These are phyloP conservation scores for Ceratosolen fusciceps DNA, from an alignment of 1,140 invertebrate species.

Conservation along the genomic window DNA sequence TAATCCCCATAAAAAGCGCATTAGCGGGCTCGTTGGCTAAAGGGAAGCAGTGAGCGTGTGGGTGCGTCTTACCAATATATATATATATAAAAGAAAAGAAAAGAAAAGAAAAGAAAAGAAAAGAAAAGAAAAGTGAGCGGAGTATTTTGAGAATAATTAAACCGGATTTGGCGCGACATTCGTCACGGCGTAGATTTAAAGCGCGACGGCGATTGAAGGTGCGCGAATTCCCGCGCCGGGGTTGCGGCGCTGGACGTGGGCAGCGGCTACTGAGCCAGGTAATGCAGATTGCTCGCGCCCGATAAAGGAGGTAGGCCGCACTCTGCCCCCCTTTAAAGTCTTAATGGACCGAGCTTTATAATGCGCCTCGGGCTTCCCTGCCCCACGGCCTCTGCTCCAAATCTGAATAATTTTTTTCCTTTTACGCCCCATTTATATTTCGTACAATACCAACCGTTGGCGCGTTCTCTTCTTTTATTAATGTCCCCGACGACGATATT, in stretches of 20 bases:
- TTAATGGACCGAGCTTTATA: constrained; percentile 40
- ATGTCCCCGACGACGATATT: no score
- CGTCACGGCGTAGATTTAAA: constrained; percentile 19
- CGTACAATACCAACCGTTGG: no score
- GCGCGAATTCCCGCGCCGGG: background rate
- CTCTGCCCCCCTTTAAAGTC: constrained; percentile 26
- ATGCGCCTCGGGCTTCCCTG: background rate
- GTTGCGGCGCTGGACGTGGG: background rate
- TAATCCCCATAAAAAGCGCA: no score
- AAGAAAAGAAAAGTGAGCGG: background rate
- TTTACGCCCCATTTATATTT: no score
- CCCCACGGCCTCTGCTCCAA: background rate
- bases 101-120: background rate
- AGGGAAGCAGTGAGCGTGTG: background rate
- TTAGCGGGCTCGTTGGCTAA: no score
- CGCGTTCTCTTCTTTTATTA: no score
- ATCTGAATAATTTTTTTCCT: background rate
- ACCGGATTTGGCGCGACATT: constrained; percentile 28
- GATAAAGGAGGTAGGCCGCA: constrained; percentile 37
- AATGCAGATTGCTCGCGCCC: constrained; percentile 45
- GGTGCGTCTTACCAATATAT: background rate
- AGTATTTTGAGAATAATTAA: constrained; percentile 41
- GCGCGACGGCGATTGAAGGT: constrained; percentile 25
- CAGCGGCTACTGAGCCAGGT: background rate
- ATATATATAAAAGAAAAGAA: background rate